Conservation (phyloP, 2,113 vertebrate species). For the Theristicus caerulescens region DNA sequence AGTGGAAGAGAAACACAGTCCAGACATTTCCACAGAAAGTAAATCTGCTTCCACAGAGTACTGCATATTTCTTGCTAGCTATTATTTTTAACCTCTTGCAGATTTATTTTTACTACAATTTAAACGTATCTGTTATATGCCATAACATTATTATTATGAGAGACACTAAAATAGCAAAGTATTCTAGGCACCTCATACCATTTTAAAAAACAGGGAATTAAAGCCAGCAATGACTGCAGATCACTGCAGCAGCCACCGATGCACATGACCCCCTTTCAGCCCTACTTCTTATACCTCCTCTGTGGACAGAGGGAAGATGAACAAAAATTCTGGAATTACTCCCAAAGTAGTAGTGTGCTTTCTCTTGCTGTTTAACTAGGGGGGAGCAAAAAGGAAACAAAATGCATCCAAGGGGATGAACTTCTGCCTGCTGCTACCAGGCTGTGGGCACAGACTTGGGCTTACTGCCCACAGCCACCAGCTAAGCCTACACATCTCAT, state of each 20-base stretch:
- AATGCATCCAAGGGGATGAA: neutral
- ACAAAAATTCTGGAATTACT: neutral
- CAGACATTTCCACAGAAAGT: conserved; percentile 46
- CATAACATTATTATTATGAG: conserved; percentile 51
- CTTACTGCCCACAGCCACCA: neutral
- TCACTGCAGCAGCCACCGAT: neutral
- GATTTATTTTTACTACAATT: conserved; percentile 64
- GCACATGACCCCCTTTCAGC: neutral
- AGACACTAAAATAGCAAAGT: conserved; percentile 46
- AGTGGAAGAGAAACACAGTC: conserved; percentile 35
- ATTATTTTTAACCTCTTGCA: conserved; percentile 53
- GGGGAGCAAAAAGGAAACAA: neutral
- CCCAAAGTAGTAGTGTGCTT: neutral
- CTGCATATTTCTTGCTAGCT: conserved; percentile 24
- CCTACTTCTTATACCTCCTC: neutral
- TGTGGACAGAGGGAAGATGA: neutral
- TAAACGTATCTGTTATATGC: conserved; percentile 52
- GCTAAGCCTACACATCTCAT: neutral
- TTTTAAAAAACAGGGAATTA: neutral
- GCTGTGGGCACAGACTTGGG: neutral
- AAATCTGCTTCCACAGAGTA: conserved; percentile 37
- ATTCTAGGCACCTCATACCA: neutral
- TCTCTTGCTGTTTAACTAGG: neutral
- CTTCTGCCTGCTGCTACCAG: neutral
- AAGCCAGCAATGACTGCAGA: neutral